Evolutionary conservation across 2,888 invertebrate species (phyloP), one percentile per base, ranked within the genome.

Genomic region (Drosophila meridiana): DNA sequence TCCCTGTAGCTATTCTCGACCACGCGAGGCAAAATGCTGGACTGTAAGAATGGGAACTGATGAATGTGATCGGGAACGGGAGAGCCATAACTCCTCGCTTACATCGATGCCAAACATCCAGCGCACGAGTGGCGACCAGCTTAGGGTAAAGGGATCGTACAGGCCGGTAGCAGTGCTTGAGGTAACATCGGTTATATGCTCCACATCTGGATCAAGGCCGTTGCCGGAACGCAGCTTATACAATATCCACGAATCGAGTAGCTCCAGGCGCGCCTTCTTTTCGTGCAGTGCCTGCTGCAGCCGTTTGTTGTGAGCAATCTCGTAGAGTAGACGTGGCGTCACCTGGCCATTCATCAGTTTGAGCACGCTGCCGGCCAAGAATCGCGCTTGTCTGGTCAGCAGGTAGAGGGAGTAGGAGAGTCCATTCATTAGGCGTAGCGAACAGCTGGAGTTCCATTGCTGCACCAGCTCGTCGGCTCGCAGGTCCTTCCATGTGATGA

Each of bases 221-320:
- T 89, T 87, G 8, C 93, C 93, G 9, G 91, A 91, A 14, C 92
- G 96, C 60, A 98, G 94, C 94, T 96, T 97, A 94, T 98, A 96
- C 62, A 99, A 92, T 57, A 99, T 94, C 98, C 98, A 99, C 0
- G 98, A 97, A 91, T 99, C 99, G 62, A 99, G 94, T 1, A 98
- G 97, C 7, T 98, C 97, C 93, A 97, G 97, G 92, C 96, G 94
- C 0, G 96, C 96, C 78, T 95, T 94, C 45, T 95, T 95, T 57
- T 94, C 93, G 73, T 93, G 92, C 6, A 96, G 93, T 1, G 96
- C 96, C 77, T 94, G 93, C 89, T 95, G 95, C 72, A 98, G 94
- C 55, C 95, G 94, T 13, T 95, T 93, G 70, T 97, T 94, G 87
- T 97, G 96, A 82, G 96, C 94, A 42, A 98, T 92, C 32, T 95